Conservation (phyloP, 2,888 invertebrate genomes). For the Geotrupes spiniger region DNA sequence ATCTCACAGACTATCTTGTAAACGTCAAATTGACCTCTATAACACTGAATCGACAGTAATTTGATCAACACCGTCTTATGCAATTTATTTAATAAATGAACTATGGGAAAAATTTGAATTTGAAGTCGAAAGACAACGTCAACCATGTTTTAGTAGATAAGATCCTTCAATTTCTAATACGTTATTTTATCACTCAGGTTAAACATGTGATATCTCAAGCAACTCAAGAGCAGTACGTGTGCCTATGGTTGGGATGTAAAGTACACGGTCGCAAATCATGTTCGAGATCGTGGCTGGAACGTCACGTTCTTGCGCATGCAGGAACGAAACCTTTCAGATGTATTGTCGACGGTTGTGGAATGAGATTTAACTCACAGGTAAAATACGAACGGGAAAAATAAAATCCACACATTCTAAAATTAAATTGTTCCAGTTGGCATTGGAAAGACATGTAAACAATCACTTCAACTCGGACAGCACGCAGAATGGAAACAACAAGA, state of each 20-base stretch:
- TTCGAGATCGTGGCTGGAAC: conserved; percentile 88
- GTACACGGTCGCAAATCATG: conserved; percentile 91
- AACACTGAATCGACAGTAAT: too few relatives aligned
- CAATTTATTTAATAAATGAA: too few relatives aligned
- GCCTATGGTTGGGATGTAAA: conserved; percentile 92
- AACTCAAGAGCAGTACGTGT: conserved; percentile 79
- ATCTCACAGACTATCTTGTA: too few relatives aligned
- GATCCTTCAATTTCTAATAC: neutral
- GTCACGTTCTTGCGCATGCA: conserved; percentile 88
- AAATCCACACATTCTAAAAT: neutral
- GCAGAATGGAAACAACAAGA: conserved; percentile 61
- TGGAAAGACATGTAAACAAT: conserved; percentile 91
- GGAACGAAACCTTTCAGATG: conserved; percentile 92
- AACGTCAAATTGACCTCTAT: too few relatives aligned
- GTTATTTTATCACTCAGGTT: conserved; percentile 53
- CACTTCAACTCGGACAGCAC: conserved; percentile 75
- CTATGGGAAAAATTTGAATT: too few relatives aligned
- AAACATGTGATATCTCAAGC: conserved; percentile 85
- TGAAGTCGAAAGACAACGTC: too few relatives aligned
- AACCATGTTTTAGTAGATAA: too few relatives aligned
- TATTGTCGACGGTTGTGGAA: conserved; percentile 92
- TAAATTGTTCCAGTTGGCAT: conserved; percentile 59
- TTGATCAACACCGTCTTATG: too few relatives aligned
- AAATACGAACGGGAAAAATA: conserved; percentile 14
- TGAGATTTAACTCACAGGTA: conserved; percentile 84